Evolutionary conservation across 2,888 invertebrate genomes (phyloP).

Genomic region (Zaprionus bogoriensis): DNA sequence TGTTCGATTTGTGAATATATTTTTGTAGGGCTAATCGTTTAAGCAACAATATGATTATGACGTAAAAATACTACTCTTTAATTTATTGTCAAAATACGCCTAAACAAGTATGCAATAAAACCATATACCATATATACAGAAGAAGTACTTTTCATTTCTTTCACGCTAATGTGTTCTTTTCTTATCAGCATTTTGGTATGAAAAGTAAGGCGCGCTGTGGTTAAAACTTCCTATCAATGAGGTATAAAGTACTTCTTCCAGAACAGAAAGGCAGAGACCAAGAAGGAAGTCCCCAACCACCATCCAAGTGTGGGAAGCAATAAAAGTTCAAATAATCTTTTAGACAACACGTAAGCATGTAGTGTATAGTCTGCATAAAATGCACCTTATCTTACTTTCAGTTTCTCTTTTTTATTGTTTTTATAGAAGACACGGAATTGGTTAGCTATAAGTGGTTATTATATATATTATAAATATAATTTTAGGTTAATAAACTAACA

Average conservation of each 20-base stretch:
- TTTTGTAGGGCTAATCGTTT: slow-evolving; percentile 43
- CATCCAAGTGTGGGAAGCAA: background rate
- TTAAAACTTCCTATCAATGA: background rate
- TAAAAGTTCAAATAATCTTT: background rate
- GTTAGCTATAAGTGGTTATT: too few species aligned
- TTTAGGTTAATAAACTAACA: too few species aligned
- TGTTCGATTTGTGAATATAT: slow-evolving; percentile 70
- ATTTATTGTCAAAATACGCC: slow-evolving; percentile 41
- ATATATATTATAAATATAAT: too few species aligned
- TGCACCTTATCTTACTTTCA: background rate
- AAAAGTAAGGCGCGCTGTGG: background rate
- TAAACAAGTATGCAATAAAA: slow-evolving; percentile 43
- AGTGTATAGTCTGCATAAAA: background rate
- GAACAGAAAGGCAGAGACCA: too few species aligned
- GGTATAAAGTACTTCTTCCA: too few species aligned
- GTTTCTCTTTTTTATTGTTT: background rate
- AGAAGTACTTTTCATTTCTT: background rate
- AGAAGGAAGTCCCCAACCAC: background rate
- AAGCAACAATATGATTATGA: slow-evolving; percentile 10
- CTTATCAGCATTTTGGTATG: slow-evolving; percentile 51
- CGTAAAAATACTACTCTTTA: slow-evolving; percentile 21
- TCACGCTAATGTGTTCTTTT: slow-evolving; percentile 10
- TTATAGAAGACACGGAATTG: too few species aligned
- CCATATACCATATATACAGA: slow-evolving; percentile 10
- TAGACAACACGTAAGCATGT: background rate